These are phyloP conservation scores for Clarias fuscus DNA, from an alignment of 2,797 vertebrate species.

Conservation along the genomic window DNA sequence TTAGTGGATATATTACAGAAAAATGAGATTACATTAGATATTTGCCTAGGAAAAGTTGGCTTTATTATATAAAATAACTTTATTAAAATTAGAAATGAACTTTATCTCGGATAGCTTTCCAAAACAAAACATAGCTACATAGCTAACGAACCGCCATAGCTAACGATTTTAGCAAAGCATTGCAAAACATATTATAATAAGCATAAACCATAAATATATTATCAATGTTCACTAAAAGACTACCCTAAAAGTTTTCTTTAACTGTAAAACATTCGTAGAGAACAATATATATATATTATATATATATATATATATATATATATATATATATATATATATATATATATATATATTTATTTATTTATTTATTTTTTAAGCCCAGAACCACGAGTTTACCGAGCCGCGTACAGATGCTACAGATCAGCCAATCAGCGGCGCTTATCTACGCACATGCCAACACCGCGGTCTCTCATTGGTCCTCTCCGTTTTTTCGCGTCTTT, in stretches of 20 bases:
- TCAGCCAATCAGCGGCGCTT: constrained; percentile 16
- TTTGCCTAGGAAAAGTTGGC: not conserved
- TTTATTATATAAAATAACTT: not conserved
- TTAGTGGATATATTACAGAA: too few species aligned
- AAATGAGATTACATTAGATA: not conserved
- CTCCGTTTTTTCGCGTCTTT: not conserved
- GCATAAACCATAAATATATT: not conserved
- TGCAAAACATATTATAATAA: not conserved
- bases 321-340: too few species aligned
- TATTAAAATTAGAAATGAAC: not conserved
- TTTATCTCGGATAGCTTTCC: not conserved
- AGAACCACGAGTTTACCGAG: too few species aligned
- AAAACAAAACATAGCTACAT: not conserved
- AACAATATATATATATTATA: not conserved
- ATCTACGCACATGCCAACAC: not conserved
- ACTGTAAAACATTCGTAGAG: too few species aligned
- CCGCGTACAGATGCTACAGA: not conserved
- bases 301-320: too few species aligned
- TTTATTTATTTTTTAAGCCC: too few species aligned
- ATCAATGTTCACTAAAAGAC: not conserved
- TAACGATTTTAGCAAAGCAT: not conserved
- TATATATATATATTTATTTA: too few species aligned
- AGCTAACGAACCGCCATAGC: not conserved
- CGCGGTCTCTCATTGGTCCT: constrained; percentile 8
- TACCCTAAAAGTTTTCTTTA: not conserved